Evolutionary conservation across 2,113 vertebrate genomes (phyloP), one percentile per base, ranked within the genome.

Genomic region (Ceratotherium simum): DNA sequence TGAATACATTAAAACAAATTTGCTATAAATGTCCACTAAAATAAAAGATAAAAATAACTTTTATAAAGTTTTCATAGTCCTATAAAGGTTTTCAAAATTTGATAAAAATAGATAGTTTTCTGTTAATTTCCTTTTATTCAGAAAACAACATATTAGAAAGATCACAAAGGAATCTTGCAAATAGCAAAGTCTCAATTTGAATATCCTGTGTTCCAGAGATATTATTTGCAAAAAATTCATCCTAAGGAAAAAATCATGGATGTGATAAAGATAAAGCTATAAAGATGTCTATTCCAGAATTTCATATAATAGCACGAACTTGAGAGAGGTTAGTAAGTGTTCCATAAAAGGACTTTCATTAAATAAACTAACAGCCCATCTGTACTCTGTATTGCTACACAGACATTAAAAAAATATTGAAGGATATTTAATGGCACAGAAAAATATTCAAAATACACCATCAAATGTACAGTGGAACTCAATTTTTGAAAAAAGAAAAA

Each of bases 331-430:
- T 67, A 64, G 31, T 46, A 65, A 48, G 39, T 65, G 69, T 81
- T 62, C 31, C 89, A 62, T 82, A 42, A 80, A 88, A 93, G 27
- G 16, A 27, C 10, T 70, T 95, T 48, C 56, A 91, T 76, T 96
- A 78, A 95, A 92, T 85, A 96, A 86, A 91, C 14, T 91, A 67
- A 92, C 23, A 91, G 33, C 33, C 46, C n/a, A 83, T 73, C 56
- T 69, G 36, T 73, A 82, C 31, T 31, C 11, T 75, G 23, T 58
- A 46, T 17, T 93, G 54, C 9, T 76, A 87, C 31, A 83, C 2
- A 75, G 31, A 72, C 39, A 92, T 88, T 86, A 64, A 82, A 96
- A 93, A 96, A 8, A 90, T 29, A 75, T 4, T n/a, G 25, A 84
- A 86, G 29, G 89, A 48, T 16, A 94, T 27, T 88, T 83, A 86